phyloP scores from a whole-genome alignment of 2,113 vertebrate genomes.

The human region GRCh38 chr4:106258001-106258500 shows the following conservation, averaged over 20 bases:
- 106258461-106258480: slow-evolving; percentile 69
- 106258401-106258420: slow-evolving; percentile 74
- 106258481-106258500: slow-evolving; percentile 58
- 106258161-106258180: slow-evolving; percentile 1
- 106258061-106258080: background rate
- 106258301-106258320: slow-evolving; percentile 56
- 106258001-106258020: background rate
- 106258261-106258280: slow-evolving; percentile 67
- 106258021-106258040: slow-evolving; percentile 2
- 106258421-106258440: slow-evolving; percentile 74
- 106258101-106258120: background rate
- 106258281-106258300: slow-evolving; percentile 64
- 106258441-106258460: slow-evolving; percentile 78
- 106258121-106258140: background rate
- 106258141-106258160: background rate
- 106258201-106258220: background rate
- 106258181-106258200: slow-evolving; percentile 24
- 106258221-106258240: slow-evolving; percentile 1
- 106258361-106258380: slow-evolving; percentile 71
- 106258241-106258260: slow-evolving; percentile 59
- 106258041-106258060: background rate
- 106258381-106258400: slow-evolving; percentile 50
- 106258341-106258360: slow-evolving; percentile 72
- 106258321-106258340: slow-evolving; percentile 70
- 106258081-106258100: slow-evolving; percentile 4